Percentiles rank a stretch among this genome's conserved stretches.
Conservation (phyloP, 2,113 vertebrate genomes). For the Apaloderma vittatum region DNA sequence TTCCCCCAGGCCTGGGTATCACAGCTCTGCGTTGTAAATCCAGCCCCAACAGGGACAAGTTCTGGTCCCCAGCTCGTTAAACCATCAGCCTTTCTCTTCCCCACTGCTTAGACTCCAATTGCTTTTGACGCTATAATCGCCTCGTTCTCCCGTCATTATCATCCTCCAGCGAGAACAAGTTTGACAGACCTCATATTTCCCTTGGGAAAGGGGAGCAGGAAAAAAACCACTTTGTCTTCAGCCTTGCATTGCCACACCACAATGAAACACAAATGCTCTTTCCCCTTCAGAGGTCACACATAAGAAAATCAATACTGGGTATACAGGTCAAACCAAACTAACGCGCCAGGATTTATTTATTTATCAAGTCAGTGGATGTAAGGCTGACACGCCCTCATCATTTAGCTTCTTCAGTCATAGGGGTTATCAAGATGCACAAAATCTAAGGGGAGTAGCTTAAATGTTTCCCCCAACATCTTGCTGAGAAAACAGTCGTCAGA, state of each 20-base stretch:
- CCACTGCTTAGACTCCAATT: background rate
- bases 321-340: conserved; percentile 24
- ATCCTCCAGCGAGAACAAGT: conserved; percentile 18
- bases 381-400: background rate
- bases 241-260: background rate
- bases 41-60: background rate
- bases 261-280: background rate
- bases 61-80: background rate
- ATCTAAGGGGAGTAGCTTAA: background rate
- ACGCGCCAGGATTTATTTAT: background rate
- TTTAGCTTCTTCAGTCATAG: background rate
- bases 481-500: background rate
- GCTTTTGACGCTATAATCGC: conserved; percentile 12
- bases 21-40: background rate
- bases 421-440: background rate
- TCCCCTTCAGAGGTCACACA: background rate
- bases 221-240: background rate
- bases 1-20: background rate
- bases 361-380: background rate
- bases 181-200: conserved; percentile 11
- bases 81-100: background rate
- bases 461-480: background rate
- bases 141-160: background rate
- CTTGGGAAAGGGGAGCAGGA: conserved; percentile 39
- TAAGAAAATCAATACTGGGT: conserved; percentile 38